Evolutionary conservation across 2,797 vertebrate genomes (phyloP).

Genomic region (Muscicapa striata): DNA sequence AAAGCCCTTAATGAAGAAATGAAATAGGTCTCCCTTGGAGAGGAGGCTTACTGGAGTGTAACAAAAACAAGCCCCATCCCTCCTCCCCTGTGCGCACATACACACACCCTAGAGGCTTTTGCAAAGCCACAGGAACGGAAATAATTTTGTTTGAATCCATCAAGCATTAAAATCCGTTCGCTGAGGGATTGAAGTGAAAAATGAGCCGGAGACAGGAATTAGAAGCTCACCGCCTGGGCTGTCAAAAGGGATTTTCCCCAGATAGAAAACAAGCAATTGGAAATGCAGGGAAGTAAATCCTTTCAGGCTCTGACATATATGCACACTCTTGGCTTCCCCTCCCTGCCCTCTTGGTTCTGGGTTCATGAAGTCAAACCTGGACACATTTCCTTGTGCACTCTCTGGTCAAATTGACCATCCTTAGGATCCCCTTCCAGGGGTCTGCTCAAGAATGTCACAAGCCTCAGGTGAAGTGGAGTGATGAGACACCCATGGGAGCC

Average conservation of each 20-base stretch:
- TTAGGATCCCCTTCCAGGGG: not conserved
- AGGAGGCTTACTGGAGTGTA: slow-evolving; percentile 49
- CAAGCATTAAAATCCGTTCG: slow-evolving; percentile 74
- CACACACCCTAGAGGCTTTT: slow-evolving; percentile 59
- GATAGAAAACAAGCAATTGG: slow-evolving; percentile 68
- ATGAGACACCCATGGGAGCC: not conserved
- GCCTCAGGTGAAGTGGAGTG: not conserved
- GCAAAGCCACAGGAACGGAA: slow-evolving; percentile 71
- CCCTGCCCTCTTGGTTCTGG: not conserved
- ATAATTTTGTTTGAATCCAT: slow-evolving; percentile 76
- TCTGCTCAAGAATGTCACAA: not conserved
- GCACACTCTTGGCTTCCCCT: not conserved
- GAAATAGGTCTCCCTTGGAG: slow-evolving; percentile 39
- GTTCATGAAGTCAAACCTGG: not conserved
- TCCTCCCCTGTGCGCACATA: slow-evolving; percentile 1
- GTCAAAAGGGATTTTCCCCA: slow-evolving; percentile 74
- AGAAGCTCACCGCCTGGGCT: slow-evolving; percentile 68
- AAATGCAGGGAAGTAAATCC: slow-evolving; percentile 62
- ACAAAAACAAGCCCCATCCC: slow-evolving; percentile 45
- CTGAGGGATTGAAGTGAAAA: slow-evolving; percentile 73
- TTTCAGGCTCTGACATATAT: slow-evolving; percentile 18
- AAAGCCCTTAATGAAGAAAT: slow-evolving; percentile 34
- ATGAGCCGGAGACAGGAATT: slow-evolving; percentile 72
- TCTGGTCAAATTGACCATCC: not conserved
- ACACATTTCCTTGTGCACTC: not conserved